Base-by-base conservation (phyloP, 1,140 invertebrate species). In the Hyphantria cunea region DNA sequence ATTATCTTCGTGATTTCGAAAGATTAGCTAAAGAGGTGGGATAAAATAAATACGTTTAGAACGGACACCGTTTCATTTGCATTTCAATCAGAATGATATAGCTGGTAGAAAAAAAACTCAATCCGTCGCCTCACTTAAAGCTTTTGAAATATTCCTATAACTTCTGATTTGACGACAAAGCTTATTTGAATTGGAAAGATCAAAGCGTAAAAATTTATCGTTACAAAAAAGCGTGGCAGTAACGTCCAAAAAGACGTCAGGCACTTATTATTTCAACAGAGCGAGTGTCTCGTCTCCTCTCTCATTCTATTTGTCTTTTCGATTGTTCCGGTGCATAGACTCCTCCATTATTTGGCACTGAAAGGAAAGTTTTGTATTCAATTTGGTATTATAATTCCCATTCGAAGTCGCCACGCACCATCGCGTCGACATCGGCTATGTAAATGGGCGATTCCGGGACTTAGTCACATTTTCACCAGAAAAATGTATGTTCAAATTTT, bases 361-460 rank as follows among this genome's bases (percentile, higher is more conserved):
- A 89, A 90, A 90, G 88, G 85, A 89, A 90, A 90, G 86, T 90
- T 90, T 90, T 89, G 86, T 90, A 90, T 89, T 89, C 88, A 90
- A 89, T 90, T 90, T 90, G 88, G 88, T 90, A 90, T 89, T 90
- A 90, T 89, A 89, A 90, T 90, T 89, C 86, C 82, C 76, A 90
- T 90, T 89, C 86, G 85, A 89, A 90, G 86, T 87, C 83, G 81
- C 82, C 82, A 90, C 88, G 86, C 88, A 90, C 86, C 88, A 89
- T 89, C 82, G 86, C 88, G 79, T 64, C 80, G 78, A 86, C 84
- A 88, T 85, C 85, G 83, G 73, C 86, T 90, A 90, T 90, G 88
- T 90, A 90, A 90, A 90, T 90, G 84, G 84, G 72, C 78, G 81
- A 80, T 82, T 87, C 85, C 81, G 78, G 78, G 80, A 86, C 83